Evolutionary conservation across 2,888 invertebrate genomes (phyloP).

Genomic region (Rhyacophila evoluta): DNA sequence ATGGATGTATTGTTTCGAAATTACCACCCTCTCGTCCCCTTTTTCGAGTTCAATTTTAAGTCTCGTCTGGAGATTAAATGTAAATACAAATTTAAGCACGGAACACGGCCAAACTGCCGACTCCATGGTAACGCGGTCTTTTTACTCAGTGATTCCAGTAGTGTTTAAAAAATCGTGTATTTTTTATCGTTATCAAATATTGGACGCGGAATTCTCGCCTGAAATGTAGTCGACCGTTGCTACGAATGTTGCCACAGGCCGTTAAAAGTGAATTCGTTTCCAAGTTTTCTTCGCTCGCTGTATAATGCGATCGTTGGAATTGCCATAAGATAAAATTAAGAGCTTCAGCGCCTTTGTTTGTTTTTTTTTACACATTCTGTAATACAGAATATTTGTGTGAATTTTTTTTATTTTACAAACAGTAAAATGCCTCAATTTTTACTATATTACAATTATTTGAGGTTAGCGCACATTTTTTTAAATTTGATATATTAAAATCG

Average conservation of each 20-base stretch:
- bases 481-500: no score
- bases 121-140: not conserved
- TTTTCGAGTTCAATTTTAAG: not conserved
- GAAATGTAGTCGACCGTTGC: not conserved
- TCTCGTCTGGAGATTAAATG: not conserved
- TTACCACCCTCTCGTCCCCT: not conserved
- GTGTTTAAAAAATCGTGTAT: no score
- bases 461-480: no score
- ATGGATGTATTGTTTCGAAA: not conserved
- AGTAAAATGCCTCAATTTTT: not conserved
- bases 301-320: conserved; percentile 7
- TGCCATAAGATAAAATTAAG: conserved; percentile 3
- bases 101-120: not conserved
- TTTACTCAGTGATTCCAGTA: no score
- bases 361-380: not conserved
- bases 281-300: not conserved
- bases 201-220: no score
- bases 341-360: not conserved
- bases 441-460: no score
- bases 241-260: not conserved
- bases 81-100: not conserved
- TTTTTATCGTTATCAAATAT: no score
- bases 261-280: not conserved
- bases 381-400: not conserved
- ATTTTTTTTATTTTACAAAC: not conserved